Percentiles rank a stretch among this genome's conserved stretches.
Conservation (phyloP, 2,888 invertebrate species). For the Ashinkailepas kermadecensis region DNA sequence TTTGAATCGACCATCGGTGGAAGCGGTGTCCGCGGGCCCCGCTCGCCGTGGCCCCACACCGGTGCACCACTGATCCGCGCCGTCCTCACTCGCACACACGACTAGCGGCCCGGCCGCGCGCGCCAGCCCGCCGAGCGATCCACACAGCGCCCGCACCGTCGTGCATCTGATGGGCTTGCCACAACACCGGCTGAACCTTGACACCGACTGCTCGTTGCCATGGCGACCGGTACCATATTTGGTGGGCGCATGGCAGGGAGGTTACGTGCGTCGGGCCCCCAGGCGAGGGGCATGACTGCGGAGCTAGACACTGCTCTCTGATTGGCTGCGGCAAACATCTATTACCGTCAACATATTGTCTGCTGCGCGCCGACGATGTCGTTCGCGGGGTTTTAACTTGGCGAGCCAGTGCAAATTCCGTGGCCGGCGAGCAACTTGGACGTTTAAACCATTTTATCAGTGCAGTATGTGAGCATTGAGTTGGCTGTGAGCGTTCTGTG, state of each 20-base stretch:
- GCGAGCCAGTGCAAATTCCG: neutral
- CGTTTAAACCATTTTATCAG: no score
- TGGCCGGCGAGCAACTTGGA: no score
- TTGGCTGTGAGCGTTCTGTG: neutral
- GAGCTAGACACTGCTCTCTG: neutral
- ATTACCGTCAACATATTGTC: constrained; percentile 21
- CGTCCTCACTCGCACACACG: neutral
- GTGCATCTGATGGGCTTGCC: constrained; percentile 19
- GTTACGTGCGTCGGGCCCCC: constrained; percentile 11
- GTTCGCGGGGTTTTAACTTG: neutral
- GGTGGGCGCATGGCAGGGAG: constrained; percentile 19
- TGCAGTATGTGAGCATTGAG: no score
- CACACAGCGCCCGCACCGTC: constrained; percentile 10
- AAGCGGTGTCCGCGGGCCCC: neutral
- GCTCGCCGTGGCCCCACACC: neutral
- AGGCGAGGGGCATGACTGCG: constrained; percentile 20
- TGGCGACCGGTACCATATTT: constrained; percentile 15
- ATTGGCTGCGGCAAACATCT: constrained; percentile 20
- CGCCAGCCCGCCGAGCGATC: neutral
- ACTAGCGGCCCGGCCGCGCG: neutral
- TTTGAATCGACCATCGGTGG: constrained; percentile 20
- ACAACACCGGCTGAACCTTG: constrained; percentile 19
- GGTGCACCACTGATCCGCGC: neutral
- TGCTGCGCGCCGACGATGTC: constrained; percentile 4
- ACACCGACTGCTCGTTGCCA: constrained; percentile 16